A percentile compares a stretch with the other conserved stretches of the same genome.
phyloP scores from a whole-genome alignment of 2,888 invertebrate species.

The Saturnia pavonia region DNA sequence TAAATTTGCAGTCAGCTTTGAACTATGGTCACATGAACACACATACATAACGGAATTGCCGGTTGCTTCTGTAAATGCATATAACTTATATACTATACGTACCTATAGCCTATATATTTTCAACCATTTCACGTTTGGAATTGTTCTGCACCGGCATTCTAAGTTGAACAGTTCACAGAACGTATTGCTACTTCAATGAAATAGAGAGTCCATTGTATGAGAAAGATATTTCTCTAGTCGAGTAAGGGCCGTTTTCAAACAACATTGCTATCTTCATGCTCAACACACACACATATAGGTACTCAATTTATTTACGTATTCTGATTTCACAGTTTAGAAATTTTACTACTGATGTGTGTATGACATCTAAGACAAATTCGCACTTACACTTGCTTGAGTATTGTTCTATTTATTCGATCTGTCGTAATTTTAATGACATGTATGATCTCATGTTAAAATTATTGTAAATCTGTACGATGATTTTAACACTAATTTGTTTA shows the following conservation, averaged over 20 bases:
- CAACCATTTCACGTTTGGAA: constrained; percentile 34
- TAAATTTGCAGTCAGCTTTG: constrained; percentile 42
- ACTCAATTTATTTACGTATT: not conserved
- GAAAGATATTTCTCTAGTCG: constrained; percentile 32
- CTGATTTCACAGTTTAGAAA: not conserved
- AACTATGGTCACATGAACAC: constrained; percentile 34
- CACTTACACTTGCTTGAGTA: too few species aligned
- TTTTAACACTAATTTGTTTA: not conserved
- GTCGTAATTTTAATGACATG: not conserved
- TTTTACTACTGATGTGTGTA: constrained; percentile 31
- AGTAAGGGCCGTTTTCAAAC: constrained; percentile 28
- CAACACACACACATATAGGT: constrained; percentile 19
- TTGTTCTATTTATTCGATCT: not conserved
- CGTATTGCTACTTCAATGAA: constrained; percentile 25
- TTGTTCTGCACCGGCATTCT: constrained; percentile 39
- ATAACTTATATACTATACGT: not conserved
- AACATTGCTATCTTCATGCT: constrained; percentile 28
- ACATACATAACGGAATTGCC: constrained; percentile 31
- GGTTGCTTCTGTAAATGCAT: not conserved
- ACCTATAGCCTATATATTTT: constrained; percentile 30
- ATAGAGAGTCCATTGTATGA: constrained; percentile 29
- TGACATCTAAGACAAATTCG: too few species aligned
- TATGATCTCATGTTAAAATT: not conserved
- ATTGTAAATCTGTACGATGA: not conserved
- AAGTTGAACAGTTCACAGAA: constrained; percentile 33